phyloP scores from a whole-genome alignment of 1,140 invertebrate genomes.

The Brachionus plicatilis region DNA sequence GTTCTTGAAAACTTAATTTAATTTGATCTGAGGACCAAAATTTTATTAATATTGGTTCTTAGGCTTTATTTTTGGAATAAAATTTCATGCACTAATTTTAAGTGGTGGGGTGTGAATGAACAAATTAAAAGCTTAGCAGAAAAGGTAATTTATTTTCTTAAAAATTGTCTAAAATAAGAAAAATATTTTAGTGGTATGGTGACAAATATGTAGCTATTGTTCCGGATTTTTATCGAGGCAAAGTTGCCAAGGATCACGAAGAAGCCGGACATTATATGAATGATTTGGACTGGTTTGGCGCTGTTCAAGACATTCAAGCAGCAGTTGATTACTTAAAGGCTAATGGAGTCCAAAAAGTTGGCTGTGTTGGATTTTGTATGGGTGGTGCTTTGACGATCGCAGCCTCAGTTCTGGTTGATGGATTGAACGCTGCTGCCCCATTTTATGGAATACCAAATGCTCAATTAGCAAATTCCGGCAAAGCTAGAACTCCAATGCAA shows the following conservation, averaged over 20 bases:
- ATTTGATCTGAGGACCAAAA: background rate
- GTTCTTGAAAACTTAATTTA: background rate
- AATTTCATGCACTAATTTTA: constrained; percentile 37
- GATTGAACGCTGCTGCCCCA: constrained; percentile 47
- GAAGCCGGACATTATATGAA: constrained; percentile 49
- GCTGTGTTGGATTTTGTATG: constrained; percentile 51
- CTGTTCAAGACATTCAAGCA: constrained; percentile 48
- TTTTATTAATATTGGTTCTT: background rate
- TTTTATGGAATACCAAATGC: constrained; percentile 49
- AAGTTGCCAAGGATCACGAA: constrained; percentile 47
- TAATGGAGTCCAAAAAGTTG: constrained; percentile 46
- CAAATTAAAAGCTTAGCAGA: constrained; percentile 48
- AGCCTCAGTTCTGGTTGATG: constrained; percentile 44
- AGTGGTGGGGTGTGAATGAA: constrained; percentile 53
- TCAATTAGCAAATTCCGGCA: constrained; percentile 45
- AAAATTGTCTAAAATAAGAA: background rate
- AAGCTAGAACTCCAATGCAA: constrained; percentile 47
- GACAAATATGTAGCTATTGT: constrained; percentile 46
- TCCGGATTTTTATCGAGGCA: constrained; percentile 51
- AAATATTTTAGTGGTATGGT: constrained; percentile 1
- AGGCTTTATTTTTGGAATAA: background rate
- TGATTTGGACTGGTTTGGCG: constrained; percentile 50
- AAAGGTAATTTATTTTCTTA: constrained; percentile 41
- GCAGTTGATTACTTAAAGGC: constrained; percentile 45
- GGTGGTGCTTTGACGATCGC: constrained; percentile 49